These are phyloP conservation scores for Habrosyne pyritoides DNA, from an alignment of 2,888 invertebrate species.

Conservation along the genomic window DNA sequence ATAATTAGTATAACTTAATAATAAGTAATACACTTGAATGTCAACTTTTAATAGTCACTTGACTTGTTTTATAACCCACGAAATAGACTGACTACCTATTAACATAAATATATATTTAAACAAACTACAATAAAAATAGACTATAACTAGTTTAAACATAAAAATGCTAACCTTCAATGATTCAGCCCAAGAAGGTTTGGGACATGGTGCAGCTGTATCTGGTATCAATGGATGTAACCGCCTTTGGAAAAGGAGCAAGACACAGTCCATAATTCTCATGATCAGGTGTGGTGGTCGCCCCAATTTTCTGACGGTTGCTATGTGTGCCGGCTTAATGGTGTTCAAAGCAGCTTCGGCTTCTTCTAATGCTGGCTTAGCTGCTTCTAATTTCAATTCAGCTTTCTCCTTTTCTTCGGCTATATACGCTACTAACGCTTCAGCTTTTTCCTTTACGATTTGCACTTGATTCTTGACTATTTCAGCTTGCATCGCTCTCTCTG, in stretches of 20 bases:
- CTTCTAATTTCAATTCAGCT: constrained; percentile 96
- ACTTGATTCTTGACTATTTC: constrained; percentile 98
- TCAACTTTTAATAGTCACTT: no score
- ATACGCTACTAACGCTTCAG: constrained; percentile 92
- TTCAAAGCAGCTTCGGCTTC: constrained; percentile 97
- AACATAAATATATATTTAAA: no score
- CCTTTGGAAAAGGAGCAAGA: constrained; percentile 95
- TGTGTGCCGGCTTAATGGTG: constrained; percentile 98
- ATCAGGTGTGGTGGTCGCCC: constrained; percentile 98
- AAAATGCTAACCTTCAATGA: constrained; percentile 90
- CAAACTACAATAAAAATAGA: no score
- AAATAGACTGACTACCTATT: no score
- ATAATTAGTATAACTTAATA: constrained; percentile 8
- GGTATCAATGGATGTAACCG: constrained; percentile 91
- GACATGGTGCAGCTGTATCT: constrained; percentile 92
- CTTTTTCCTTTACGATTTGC: constrained; percentile 97
- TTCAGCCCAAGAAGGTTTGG: constrained; percentile 98
- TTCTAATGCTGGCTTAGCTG: constrained; percentile 97
- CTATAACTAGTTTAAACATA: background rate
- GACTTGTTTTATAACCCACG: no score
- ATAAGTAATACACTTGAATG: no score
- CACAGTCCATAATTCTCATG: constrained; percentile 99
- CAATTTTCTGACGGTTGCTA: constrained; percentile 96
- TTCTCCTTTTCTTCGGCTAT: constrained; percentile 95
- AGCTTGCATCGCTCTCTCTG: constrained; percentile 96